A percentile compares a stretch with the other conserved stretches of the same genome.
Conservation (phyloP, 2,888 invertebrate species). For the Hypomecis punctinalis region DNA sequence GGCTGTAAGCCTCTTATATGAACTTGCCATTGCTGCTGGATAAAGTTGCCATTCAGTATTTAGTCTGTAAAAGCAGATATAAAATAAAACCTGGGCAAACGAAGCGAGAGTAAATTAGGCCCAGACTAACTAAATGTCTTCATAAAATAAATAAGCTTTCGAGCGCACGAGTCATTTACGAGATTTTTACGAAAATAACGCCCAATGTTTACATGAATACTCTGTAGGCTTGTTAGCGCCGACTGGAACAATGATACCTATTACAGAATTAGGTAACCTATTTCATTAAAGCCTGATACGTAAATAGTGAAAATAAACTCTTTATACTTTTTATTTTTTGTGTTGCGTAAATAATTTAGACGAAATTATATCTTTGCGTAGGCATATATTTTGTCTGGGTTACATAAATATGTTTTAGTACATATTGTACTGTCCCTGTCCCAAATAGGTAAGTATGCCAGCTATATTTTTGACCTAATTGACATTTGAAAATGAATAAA, state of each 20-base stretch:
- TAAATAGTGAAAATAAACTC: background rate
- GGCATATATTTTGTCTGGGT: background rate
- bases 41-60: constrained; percentile 56
- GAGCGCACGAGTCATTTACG: constrained; percentile 27
- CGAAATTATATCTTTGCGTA: background rate
- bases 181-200: constrained; percentile 28
- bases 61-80: constrained; percentile 53
- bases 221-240: constrained; percentile 15
- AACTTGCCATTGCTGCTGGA: constrained; percentile 61
- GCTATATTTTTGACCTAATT: too few relatives aligned
- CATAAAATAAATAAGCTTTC: constrained; percentile 47
- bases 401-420: too few relatives aligned
- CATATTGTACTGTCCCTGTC: too few relatives aligned
- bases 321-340: background rate
- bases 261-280: background rate
- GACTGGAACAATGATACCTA: constrained; percentile 10
- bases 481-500: too few relatives aligned
- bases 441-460: too few relatives aligned
- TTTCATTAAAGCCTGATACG: background rate
- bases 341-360: background rate
- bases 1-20: constrained; percentile 19
- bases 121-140: constrained; percentile 46
- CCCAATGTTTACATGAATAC: constrained; percentile 20
- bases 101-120: constrained; percentile 47
- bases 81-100: constrained; percentile 55